Base-by-base conservation (phyloP, 2,888 invertebrate species). In the Eupithecia exiguata region DNA sequence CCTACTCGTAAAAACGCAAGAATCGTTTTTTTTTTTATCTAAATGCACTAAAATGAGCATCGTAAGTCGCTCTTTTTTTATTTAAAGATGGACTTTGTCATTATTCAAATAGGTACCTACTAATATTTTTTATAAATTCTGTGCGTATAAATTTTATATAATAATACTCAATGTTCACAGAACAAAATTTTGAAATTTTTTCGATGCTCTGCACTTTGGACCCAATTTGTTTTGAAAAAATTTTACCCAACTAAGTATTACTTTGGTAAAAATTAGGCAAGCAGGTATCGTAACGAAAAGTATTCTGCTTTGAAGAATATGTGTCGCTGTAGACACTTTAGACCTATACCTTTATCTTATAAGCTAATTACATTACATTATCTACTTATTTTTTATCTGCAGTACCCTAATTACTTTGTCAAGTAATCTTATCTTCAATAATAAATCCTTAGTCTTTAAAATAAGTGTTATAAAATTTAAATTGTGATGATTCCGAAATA, bases 241-340 rank as follows among this genome's bases (percentile, higher is more conserved):
- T 58, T 4, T 12, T 65, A 62, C 12, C 10, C 12, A 65, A n/a
- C 1, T 10, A 38, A 65, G 16, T 18, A 65, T 36, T 38, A 38
- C 63, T 65, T 65, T 65, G 63, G 63, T 65, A 65, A 58, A 58
- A 25, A 58, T 30, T 58, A 58, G 25, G 58, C 58, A 58, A 58
- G 58, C 25, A 58, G 58, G 25, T 65, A n/a, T 35, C 36, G 4
- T 63, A 38, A 10, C 12, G 0, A 12, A 65, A n/a, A 65, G 18
- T 38, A 36, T 36, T 21, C 36, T 65, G 2, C 63, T 65, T 36
- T 53, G 53, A 25, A 25, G 21, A 21, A 21, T 53, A 53, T 21
- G 10, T 53, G 53, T 21, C 53, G 1, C 10, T 21, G 21, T 46
- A 46, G 5, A 18, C 46, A 5, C 16, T 46, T 5, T 14, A 25